These are phyloP conservation scores for Lagopus muta DNA, from an alignment of 2,113 vertebrate species.

Conservation along the genomic window DNA sequence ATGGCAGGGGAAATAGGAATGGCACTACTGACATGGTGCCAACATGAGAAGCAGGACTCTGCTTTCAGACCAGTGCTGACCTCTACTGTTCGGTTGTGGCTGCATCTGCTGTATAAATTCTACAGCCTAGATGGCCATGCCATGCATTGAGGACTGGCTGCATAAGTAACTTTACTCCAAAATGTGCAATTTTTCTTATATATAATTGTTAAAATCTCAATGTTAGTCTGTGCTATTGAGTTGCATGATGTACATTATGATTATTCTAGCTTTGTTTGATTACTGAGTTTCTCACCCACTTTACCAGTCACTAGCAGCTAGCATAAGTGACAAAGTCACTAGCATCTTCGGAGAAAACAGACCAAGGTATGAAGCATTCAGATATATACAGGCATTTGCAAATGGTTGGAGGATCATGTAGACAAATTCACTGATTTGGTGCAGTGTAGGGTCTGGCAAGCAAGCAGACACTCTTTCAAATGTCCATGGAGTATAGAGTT, in stretches of 20 bases:
- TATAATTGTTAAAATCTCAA: neutral
- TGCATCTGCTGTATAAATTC: neutral
- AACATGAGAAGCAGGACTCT: neutral
- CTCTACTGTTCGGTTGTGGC: neutral
- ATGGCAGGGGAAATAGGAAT: neutral
- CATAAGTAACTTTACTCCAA: neutral
- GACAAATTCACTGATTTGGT: neutral
- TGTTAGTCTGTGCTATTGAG: accelerated
- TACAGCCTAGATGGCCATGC: neutral
- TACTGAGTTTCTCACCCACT: neutral
- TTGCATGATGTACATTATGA: neutral
- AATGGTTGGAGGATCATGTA: neutral
- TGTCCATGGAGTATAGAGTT: neutral
- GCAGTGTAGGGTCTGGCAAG: neutral
- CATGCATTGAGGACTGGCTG: neutral
- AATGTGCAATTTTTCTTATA: neutral
- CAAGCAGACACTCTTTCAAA: neutral
- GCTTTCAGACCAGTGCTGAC: neutral
- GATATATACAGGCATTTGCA: neutral
- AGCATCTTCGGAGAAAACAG: neutral
- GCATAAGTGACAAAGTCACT: neutral
- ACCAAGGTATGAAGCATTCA: neutral
- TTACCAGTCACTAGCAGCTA: neutral
- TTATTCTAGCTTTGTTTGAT: neutral
- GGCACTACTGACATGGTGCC: neutral